Conservation (phyloP, 2,888 invertebrate genomes). For the Clanis bilineata region DNA sequence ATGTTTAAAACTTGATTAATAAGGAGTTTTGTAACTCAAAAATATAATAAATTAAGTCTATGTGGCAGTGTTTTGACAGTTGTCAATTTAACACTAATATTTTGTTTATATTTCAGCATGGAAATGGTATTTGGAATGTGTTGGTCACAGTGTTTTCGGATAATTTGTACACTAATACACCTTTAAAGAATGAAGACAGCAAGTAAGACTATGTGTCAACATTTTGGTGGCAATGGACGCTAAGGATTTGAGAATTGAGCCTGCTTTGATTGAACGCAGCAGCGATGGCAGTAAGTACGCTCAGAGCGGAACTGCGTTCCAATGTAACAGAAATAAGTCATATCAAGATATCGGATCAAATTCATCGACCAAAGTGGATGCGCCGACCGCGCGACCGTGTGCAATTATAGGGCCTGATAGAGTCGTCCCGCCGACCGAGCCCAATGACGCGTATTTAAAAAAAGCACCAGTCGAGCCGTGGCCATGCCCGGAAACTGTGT, state of each 20-base stretch:
- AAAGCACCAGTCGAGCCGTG: conserved; percentile 61
- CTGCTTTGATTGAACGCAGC: conserved; percentile 60
- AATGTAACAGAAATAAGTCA: conserved; percentile 61
- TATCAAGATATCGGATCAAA: conserved; percentile 67
- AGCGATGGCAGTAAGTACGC: conserved; percentile 70
- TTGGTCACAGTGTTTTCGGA: conserved; percentile 34
- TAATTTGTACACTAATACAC: conserved; percentile 29
- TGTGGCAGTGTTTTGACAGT: conserved; percentile 81
- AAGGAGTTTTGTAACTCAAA: background rate
- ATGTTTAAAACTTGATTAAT: background rate
- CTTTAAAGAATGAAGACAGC: conserved; percentile 55
- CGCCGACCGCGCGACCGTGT: conserved; percentile 66
- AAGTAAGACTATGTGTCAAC: conserved; percentile 49
- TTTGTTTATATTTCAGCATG: conserved; percentile 79
- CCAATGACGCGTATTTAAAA: conserved; percentile 57
- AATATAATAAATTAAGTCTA: conserved; percentile 39
- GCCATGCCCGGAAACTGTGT: conserved; percentile 53
- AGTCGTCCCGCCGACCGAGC: conserved; percentile 55
- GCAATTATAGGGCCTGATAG: conserved; percentile 79
- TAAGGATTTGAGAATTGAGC: conserved; percentile 69
- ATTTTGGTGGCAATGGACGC: conserved; percentile 67
- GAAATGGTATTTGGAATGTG: conserved; percentile 42
- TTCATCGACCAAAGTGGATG: conserved; percentile 68
- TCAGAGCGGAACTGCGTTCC: conserved; percentile 51
- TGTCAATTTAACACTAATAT: conserved; percentile 65